A percentile compares a stretch with the other conserved stretches of the same genome.
Evolutionary conservation across 2,797 vertebrate species (phyloP).

Genomic region (Chrysocyon brachyurus): DNA sequence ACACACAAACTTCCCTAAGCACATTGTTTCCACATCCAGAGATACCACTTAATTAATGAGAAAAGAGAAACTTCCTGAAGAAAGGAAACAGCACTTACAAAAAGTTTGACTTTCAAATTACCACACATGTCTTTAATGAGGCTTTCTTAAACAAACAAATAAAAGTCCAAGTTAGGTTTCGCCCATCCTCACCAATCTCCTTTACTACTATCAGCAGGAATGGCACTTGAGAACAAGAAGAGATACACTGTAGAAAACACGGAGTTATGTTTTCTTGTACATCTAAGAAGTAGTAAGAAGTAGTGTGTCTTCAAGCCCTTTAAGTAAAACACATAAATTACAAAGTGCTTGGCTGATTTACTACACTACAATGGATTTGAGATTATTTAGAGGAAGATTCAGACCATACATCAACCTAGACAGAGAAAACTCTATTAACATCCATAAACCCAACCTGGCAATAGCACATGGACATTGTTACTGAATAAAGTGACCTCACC

Average conservation of each 20-base stretch:
- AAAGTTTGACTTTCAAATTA: background rate
- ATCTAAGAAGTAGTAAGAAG: background rate
- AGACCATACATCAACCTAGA: background rate
- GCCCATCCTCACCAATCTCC: background rate
- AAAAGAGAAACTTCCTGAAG: background rate
- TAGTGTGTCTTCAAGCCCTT: background rate
- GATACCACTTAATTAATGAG: background rate
- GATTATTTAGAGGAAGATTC: background rate
- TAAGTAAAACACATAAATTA: constrained; percentile 39
- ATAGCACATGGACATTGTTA: background rate
- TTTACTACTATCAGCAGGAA: background rate
- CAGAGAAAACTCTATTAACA: constrained; percentile 41
- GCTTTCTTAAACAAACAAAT: background rate
- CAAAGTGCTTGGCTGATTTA: background rate
- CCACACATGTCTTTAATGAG: background rate
- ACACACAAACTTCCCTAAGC: background rate
- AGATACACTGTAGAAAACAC: background rate
- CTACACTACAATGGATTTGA: background rate
- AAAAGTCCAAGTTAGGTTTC: background rate
- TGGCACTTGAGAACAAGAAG: background rate
- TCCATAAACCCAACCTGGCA: background rate
- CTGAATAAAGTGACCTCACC: background rate
- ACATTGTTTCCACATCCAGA: background rate
- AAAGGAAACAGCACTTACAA: background rate
- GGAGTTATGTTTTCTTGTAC: background rate